phyloP scores from a whole-genome alignment of 2,113 vertebrate species.

The Phyllopteryx taeniolatus region DNA sequence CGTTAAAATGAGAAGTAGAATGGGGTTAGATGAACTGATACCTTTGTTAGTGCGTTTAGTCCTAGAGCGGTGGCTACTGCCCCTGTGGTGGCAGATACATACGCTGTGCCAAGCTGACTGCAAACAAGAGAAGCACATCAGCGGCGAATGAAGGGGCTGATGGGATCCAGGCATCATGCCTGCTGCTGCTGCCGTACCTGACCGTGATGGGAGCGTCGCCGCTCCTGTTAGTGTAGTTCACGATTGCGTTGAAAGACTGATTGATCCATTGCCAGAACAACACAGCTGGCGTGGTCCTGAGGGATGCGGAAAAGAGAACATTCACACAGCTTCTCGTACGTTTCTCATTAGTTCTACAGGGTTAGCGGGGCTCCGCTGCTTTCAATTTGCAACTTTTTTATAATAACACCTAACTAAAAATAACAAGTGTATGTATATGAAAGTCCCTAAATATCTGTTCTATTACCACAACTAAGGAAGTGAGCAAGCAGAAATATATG shows the following conservation, averaged over 20 bases:
- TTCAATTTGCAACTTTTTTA: too few species aligned
- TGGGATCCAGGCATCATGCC: background rate
- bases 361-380: too few species aligned
- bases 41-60: conserved; percentile 95
- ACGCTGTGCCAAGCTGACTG: conserved; percentile 94
- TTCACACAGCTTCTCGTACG: background rate
- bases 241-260: conserved; percentile 97
- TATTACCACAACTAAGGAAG: too few species aligned
- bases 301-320: background rate
- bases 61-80: conserved; percentile 93
- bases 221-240: conserved; percentile 96
- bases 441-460: too few species aligned
- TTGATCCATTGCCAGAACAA: conserved; percentile 99
- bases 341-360: too few species aligned
- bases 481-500: too few species aligned
- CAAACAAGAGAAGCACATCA: conserved; percentile 63
- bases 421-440: too few species aligned
- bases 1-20: conserved; percentile 39
- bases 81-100: conserved; percentile 93
- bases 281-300: conserved; percentile 92
- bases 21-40: conserved; percentile 67
- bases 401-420: too few species aligned
- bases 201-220: conserved; percentile 91
- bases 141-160: conserved; percentile 14
- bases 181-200: conserved; percentile 72